These are phyloP conservation scores for Acrobasis suavella DNA, from an alignment of 2,888 invertebrate genomes.

Conservation along the genomic window DNA sequence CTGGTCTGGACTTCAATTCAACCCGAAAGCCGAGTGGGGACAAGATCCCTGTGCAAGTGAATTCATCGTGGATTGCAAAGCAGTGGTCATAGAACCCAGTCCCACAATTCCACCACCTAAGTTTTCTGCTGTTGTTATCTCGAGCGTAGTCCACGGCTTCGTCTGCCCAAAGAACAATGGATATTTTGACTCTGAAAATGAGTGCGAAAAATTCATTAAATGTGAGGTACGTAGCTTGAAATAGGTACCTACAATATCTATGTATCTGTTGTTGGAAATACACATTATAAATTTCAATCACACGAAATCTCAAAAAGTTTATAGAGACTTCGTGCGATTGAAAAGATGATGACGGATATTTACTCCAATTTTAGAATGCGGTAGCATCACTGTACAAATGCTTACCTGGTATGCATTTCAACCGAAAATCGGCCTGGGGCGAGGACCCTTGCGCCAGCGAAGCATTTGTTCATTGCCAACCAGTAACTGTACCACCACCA, in stretches of 20 bases:
- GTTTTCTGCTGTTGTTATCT: neutral
- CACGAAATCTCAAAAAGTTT: no score
- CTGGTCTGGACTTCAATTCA: constrained; percentile 11
- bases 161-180: neutral
- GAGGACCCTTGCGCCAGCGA: constrained; percentile 17
- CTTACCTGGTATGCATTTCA: constrained; percentile 18
- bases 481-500: neutral
- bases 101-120: neutral
- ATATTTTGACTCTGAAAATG: constrained; percentile 3
- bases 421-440: neutral
- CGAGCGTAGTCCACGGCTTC: neutral
- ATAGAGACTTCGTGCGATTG: no score
- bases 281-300: no score
- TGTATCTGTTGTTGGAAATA: no score
- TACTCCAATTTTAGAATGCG: neutral
- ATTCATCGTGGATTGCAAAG: neutral
- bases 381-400: constrained; percentile 15
- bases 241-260: neutral
- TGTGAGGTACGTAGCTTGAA: constrained; percentile 8
- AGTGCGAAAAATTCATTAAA: constrained; percentile 5
- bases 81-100: neutral
- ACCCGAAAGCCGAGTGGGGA: constrained; percentile 3
- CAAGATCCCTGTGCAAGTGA: constrained; percentile 16
- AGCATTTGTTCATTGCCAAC: neutral
- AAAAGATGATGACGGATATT: no score